Percentiles rank a stretch among this genome's conserved stretches.
phyloP scores from a whole-genome alignment of 2,888 invertebrate species.

The Temnothorax unifasciatus region DNA sequence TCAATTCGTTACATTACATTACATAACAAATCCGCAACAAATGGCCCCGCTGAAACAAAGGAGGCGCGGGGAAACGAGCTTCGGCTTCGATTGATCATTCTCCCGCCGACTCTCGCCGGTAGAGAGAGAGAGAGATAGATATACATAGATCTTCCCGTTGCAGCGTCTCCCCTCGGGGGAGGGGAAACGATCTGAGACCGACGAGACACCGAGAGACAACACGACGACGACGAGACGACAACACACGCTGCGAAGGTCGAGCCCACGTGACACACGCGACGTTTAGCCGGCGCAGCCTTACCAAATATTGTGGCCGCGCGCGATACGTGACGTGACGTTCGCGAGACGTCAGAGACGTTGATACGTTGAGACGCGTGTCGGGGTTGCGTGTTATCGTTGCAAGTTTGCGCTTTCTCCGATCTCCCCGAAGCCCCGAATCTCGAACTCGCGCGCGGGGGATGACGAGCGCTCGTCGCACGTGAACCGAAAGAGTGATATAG shows the following conservation, averaged over 20 bases:
- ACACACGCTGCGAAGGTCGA: constrained; percentile 39
- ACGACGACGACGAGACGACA: constrained; percentile 19
- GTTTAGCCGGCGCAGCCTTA: background rate
- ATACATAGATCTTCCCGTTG: background rate
- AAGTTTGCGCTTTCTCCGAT: background rate
- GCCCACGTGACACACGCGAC: constrained; percentile 23
- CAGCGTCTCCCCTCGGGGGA: background rate
- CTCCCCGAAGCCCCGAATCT: too few species aligned
- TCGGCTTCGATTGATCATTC: constrained; percentile 24
- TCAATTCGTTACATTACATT: background rate
- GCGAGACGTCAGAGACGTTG: background rate
- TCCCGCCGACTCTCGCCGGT: background rate
- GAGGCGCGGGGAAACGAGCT: background rate
- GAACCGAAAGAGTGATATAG: background rate
- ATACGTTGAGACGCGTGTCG: background rate
- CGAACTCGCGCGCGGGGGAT: background rate
- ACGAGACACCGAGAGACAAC: background rate
- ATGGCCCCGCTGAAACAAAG: constrained; percentile 22
- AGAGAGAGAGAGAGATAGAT: background rate
- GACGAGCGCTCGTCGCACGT: background rate
- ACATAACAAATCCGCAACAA: background rate
- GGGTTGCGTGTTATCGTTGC: background rate
- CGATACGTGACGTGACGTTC: constrained; percentile 3
- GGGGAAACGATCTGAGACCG: background rate
- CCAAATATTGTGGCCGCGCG: constrained; percentile 21